Conservation (phyloP, 2,797 vertebrate species). For the Stomatorhinus walkeri region DNA sequence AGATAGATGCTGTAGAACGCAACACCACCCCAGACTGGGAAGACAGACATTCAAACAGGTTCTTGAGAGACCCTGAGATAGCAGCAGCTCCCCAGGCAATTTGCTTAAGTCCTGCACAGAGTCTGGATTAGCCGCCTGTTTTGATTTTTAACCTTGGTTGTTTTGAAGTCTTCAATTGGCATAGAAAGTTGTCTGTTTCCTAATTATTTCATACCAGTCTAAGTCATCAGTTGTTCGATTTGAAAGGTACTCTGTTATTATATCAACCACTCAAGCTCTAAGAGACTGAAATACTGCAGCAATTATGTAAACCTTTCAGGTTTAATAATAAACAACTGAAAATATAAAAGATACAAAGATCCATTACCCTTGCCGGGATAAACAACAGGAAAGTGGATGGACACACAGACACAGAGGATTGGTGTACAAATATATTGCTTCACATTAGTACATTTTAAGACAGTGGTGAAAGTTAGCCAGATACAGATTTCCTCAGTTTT, state of each 20-base stretch:
- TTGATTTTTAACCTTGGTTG: not conserved
- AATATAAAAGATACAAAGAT: constrained; percentile 4
- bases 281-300: not conserved
- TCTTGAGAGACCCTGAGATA: not conserved
- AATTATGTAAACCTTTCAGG: not conserved
- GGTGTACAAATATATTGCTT: constrained; percentile 11
- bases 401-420: not conserved
- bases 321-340: not conserved
- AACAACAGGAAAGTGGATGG: not conserved
- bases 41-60: not conserved
- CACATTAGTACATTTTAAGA: constrained; percentile 1
- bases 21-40: not conserved
- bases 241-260: not conserved
- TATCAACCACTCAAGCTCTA: not conserved
- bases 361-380: not conserved
- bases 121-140: not conserved
- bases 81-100: not conserved
- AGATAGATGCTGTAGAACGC: not conserved
- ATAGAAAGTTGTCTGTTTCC: not conserved
- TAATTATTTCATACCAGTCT: not conserved
- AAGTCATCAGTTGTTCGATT: not conserved
- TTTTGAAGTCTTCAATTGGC: not conserved
- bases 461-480: constrained; percentile 1
- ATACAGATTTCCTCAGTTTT: not conserved
- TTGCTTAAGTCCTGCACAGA: not conserved